These are phyloP conservation scores for Perca fluviatilis DNA, from an alignment of 2,113 vertebrate species.

Conservation along the genomic window DNA sequence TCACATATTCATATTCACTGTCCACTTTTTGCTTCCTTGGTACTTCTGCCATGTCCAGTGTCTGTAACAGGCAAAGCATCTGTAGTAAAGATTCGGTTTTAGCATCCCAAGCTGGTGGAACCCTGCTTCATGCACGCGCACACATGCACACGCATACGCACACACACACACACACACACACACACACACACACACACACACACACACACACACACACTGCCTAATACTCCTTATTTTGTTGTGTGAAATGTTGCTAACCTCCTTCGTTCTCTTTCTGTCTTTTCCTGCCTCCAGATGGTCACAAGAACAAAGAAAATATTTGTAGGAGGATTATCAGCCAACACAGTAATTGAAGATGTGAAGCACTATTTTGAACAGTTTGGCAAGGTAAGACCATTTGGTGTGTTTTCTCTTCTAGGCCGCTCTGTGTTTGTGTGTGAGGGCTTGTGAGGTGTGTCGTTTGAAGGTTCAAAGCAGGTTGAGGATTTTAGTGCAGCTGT, in stretches of 20 bases:
- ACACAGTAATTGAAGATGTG: constrained; percentile 15
- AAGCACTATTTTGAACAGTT: constrained; percentile 22
- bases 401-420: neutral
- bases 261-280: neutral
- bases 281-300: neutral
- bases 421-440: constrained; percentile 10
- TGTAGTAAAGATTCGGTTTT: neutral
- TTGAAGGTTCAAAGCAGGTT: constrained; percentile 4
- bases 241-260: neutral
- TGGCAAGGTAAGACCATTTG: constrained; percentile 11
- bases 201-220: no score
- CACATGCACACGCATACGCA: no score
- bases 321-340: constrained; percentile 12
- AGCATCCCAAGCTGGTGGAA: neutral
- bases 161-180: no score
- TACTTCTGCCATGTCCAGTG: neutral
- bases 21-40: neutral
- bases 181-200: no score
- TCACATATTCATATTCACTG: neutral
- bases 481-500: neutral
- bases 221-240: neutral
- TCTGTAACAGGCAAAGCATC: neutral
- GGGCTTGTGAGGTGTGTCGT: neutral
- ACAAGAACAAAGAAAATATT: constrained; percentile 21
- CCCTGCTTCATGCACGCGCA: neutral